Conservation (phyloP, 2,113 vertebrate genomes). For the Copsychus sechellarum region DNA sequence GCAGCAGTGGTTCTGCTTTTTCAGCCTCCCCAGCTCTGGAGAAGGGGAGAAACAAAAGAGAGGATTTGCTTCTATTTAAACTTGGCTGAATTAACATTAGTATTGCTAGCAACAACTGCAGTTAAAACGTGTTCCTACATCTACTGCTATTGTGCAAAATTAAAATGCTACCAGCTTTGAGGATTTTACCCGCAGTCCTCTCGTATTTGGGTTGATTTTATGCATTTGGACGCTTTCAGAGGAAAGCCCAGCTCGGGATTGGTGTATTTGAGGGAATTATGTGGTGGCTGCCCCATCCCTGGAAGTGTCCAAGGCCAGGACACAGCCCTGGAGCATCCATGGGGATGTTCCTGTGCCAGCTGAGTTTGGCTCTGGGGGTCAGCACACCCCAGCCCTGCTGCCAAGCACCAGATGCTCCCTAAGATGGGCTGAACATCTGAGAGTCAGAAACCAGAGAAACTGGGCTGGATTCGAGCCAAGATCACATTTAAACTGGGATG, state of each 20-base stretch:
- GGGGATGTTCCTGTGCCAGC: not conserved
- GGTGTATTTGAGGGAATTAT: not conserved
- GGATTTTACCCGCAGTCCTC: not conserved
- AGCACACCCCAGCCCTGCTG: not conserved
- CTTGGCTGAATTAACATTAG: not conserved
- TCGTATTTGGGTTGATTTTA: not conserved
- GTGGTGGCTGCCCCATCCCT: too few relatives aligned
- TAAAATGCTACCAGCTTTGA: not conserved
- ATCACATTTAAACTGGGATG: not conserved
- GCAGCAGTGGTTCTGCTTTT: not conserved
- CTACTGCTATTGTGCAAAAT: not conserved
- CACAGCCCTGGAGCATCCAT: not conserved
- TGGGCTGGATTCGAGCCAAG: not conserved
- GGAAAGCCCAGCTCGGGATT: not conserved
- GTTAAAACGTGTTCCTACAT: not conserved
- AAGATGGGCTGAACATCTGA: not conserved
- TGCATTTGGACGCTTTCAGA: not conserved
- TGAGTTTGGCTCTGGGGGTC: not conserved
- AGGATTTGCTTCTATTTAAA: conserved; percentile 13
- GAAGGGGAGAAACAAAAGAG: not conserved
- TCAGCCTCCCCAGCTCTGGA: not conserved
- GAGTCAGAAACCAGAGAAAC: not conserved
- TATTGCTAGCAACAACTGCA: not conserved
- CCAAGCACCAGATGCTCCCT: not conserved
- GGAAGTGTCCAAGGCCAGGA: too few relatives aligned